A percentile compares a stretch with the other conserved stretches of the same genome.
phyloP scores from a whole-genome alignment of 2,888 invertebrate species.

The Trachelus stipa region DNA sequence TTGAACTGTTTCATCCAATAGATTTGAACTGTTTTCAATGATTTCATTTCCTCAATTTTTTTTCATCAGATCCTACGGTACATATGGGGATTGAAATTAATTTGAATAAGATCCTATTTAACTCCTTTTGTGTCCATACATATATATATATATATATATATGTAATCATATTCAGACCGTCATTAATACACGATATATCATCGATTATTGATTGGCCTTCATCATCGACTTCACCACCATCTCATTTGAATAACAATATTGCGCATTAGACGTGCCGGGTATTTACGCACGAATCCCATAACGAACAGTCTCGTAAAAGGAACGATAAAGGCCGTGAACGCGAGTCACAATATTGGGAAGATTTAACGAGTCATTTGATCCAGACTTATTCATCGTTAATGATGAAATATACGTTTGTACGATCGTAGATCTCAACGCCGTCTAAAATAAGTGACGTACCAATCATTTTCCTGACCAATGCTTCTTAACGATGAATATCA shows the following conservation, averaged over 20 bases:
- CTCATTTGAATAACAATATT: conserved; percentile 62
- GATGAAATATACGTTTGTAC: not conserved
- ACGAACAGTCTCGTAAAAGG: not conserved
- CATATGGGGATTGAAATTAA: not conserved
- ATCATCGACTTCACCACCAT: conserved; percentile 17
- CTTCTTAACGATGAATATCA: not conserved
- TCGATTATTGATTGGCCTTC: conserved; percentile 31
- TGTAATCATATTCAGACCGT: conserved; percentile 40
- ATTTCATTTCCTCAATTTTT: not conserved
- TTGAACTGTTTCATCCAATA: not conserved
- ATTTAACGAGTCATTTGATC: conserved; percentile 50
- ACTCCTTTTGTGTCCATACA: not conserved
- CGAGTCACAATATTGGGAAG: conserved; percentile 53
- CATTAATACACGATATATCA: conserved; percentile 55
- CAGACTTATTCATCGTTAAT: not conserved
- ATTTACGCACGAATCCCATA: not conserved
- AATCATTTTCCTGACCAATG: not conserved
- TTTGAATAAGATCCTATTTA: not conserved
- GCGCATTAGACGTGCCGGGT: conserved; percentile 7
- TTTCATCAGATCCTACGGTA: not conserved
- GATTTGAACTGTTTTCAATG: not conserved
- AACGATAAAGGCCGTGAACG: not conserved
- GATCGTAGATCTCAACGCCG: not conserved
- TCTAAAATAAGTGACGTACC: not conserved
- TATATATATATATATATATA: conserved; percentile 41